Base-by-base conservation (phyloP, 2,888 invertebrate genomes). In the Tetrapedia diversipes region DNA sequence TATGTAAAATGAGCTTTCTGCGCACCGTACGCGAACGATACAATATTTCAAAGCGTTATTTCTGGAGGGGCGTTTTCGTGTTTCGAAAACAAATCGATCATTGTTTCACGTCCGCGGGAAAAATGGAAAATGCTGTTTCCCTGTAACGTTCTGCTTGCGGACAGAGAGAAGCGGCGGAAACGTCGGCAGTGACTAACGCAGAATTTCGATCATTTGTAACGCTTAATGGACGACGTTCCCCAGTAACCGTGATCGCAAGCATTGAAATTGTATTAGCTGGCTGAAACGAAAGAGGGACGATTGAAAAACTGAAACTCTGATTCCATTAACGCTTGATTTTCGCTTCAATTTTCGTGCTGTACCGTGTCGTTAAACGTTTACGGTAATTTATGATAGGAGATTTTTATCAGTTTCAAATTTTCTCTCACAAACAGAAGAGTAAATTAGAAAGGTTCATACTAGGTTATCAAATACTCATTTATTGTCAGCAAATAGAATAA, bases 141-240 rank as follows among this genome's bases (percentile, higher is more conserved):
- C 34, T 22, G 22, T 24, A 54, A 37, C 3, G 34, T 54, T 37
- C 34, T 37, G 22, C 22, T 37, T 22, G 22, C 14, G 19, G 37
- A 37, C n/a, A 41, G 41, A 41, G 6, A n/a, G 4, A 41, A n/a
- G 4, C 0, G 19, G 19, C 2, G 10, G 22, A 37, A 24, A 22
- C 11, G 22, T 22, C 19, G 22, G 32, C 32, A 41, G 41, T 59
- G 41, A 49, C 51, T 49, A 51, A 68, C 37, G 68, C 29, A 22
- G 53, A 60, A 24, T n/a, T n/a, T 54, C 54, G 43, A 65, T 65
- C 65, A 65, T 54, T 24, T 22, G 65, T 39, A 34, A 10, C 29
- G 19, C 53, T 41, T 64, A 53, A 53, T 24, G 47, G 47, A n/a
- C 22, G 34, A 14, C 47, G 47, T 56, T 22, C 24, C 24, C n/a